Percentiles rank a stretch among this genome's conserved stretches.
Conservation (phyloP, 2,113 vertebrate genomes). For the Pituophis catenifer region DNA sequence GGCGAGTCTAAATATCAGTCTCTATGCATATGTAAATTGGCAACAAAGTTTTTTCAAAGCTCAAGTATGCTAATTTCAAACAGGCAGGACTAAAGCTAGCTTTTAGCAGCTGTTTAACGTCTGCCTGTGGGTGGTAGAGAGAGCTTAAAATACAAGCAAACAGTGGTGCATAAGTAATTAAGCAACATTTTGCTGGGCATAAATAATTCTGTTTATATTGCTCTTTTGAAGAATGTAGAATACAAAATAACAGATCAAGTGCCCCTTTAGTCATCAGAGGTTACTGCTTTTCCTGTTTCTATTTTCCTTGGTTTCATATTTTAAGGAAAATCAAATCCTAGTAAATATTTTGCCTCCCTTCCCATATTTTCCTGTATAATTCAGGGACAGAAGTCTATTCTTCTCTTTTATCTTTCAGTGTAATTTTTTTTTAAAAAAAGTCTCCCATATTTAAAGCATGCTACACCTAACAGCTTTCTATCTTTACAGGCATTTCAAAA, state of each 20-base stretch:
- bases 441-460: neutral
- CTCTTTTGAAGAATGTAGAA: slow-evolving; percentile 83
- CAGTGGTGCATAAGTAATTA: slow-evolving; percentile 98
- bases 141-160: slow-evolving; percentile 86
- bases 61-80: slow-evolving; percentile 99
- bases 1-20: slow-evolving; percentile 96
- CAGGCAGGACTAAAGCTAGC: slow-evolving; percentile 87
- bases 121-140: slow-evolving; percentile 95
- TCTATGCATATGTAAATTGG: slow-evolving; percentile 99
- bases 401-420: neutral
- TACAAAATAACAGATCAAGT: slow-evolving; percentile 76
- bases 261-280: slow-evolving; percentile 78
- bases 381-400: neutral
- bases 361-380: neutral
- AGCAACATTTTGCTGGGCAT: slow-evolving; percentile 98
- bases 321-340: slow-evolving; percentile 41
- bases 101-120: slow-evolving; percentile 99
- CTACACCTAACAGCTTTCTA: neutral
- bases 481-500: slow-evolving; percentile 1
- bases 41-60: slow-evolving; percentile 89
- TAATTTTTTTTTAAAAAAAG: neutral
- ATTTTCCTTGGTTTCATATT: slow-evolving; percentile 47
- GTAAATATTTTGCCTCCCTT: neutral
- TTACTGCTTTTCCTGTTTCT: slow-evolving; percentile 72
- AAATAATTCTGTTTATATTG: slow-evolving; percentile 99